These are phyloP conservation scores for Epinephelus malabaricus DNA, from an alignment of 2,797 vertebrate species.

Conservation along the genomic window DNA sequence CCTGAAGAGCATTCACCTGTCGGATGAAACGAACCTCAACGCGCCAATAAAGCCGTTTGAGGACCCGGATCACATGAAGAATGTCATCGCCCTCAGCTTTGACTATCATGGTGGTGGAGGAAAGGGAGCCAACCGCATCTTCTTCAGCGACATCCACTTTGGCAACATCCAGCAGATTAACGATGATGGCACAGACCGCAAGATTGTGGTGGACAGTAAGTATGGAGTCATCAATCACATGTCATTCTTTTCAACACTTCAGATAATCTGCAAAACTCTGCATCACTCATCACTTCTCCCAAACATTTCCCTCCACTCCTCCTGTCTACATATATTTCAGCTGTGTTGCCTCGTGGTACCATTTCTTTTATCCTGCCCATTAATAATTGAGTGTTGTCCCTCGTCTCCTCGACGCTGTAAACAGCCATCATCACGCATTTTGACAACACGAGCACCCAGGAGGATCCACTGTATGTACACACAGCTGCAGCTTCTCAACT, in stretches of 20 bases:
- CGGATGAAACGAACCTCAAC: conserved; percentile 96
- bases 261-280: background rate
- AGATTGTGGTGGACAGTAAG: conserved; percentile 97
- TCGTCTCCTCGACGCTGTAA: conserved; percentile 34
- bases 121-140: conserved; percentile 93
- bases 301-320: background rate
- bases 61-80: conserved; percentile 98
- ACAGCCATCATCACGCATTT: conserved; percentile 49
- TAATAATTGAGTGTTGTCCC: conserved; percentile 59
- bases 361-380: conserved; percentile 26
- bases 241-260: background rate
- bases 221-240: conserved; percentile 23
- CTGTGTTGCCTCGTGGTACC: conserved; percentile 11
- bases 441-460: conserved; percentile 48
- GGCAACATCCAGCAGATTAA: conserved; percentile 99
- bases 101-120: conserved; percentile 93
- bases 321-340: background rate
- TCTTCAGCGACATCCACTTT: conserved; percentile 99
- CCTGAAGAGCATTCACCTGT: conserved; percentile 98
- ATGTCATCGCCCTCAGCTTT: conserved; percentile 95
- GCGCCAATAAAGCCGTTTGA: conserved; percentile 97
- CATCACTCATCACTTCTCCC: background rate
- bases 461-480: conserved; percentile 53
- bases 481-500: conserved; percentile 62
- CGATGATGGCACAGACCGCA: conserved; percentile 91